Base-by-base conservation (phyloP, 2,888 invertebrate species). In the Drosophila tanythrix region DNA sequence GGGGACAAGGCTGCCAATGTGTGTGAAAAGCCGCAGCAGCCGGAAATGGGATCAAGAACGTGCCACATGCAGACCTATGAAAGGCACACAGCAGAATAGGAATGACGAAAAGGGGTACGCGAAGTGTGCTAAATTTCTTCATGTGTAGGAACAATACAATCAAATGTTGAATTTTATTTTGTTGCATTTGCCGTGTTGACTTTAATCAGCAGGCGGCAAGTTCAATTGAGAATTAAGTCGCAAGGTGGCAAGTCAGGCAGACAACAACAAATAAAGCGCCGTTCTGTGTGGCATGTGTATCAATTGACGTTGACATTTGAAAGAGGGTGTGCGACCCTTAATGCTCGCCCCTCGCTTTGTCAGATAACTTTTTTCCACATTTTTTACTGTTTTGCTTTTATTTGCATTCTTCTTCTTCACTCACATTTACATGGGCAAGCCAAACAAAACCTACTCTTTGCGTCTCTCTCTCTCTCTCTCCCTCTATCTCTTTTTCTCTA, bases 171-270 rank as follows among this genome's bases (percentile, higher is more conserved):
- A 15, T 4, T 55, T 59, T 67, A 38, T 51, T 66, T n/a, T 7
- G 40, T 35, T 56, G 55, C 59, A 61, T 50, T 52, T 52, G 61
- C 50, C 68, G 61, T 76, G 65, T 77, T 73, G 69, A 74, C 68
- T 69, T 67, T 77, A 87, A 87, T 87, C 83, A 87, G 82, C 53
- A 53, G 2, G 38, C 25, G 36, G 38, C 50, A 58, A 50, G 29
- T 46, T 57, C 53, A 66, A 43, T 69, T 79, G 87, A 59, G 79
- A 89, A 88, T 74, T 71, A 62, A 81, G 69, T 63, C 51, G 56
- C 70, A 72, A 33, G n/a, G 15, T 46, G 46, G 56, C 52, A 35
- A 50, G 43, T 33, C 51, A 59, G 40, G 51, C 18, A 13, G 38
- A 33, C 5, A 61, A 74, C 56, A 64, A 51, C 51, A 71, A 70